Percentiles rank a stretch among this genome's conserved stretches.
phyloP scores from a whole-genome alignment of 1,140 invertebrate species.

The Hycleus phaleratus region DNA sequence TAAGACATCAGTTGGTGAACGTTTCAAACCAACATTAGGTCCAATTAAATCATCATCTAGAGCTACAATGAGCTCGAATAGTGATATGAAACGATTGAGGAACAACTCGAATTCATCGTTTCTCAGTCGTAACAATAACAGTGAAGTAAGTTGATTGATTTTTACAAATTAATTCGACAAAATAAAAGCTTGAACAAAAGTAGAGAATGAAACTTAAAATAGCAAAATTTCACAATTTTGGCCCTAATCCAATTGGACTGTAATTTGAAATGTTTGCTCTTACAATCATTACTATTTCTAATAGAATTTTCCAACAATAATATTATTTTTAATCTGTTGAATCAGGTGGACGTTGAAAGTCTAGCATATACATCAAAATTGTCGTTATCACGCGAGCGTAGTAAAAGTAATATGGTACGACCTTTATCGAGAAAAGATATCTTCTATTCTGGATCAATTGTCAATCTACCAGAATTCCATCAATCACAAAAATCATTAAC shows the following conservation, averaged over 20 bases:
- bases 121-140: constrained; percentile 53
- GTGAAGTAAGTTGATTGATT: constrained; percentile 39
- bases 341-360: constrained; percentile 35
- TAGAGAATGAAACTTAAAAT: constrained; percentile 7
- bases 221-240: constrained; percentile 21
- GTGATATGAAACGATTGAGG: constrained; percentile 46
- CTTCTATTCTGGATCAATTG: constrained; percentile 93
- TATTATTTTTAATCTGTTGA: not conserved
- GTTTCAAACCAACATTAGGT: constrained; percentile 68
- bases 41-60: constrained; percentile 64
- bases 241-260: constrained; percentile 18
- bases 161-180: not conserved
- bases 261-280: constrained; percentile 10
- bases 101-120: constrained; percentile 50
- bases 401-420: constrained; percentile 65
- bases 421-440: constrained; percentile 95
- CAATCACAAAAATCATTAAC: constrained; percentile 88
- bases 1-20: constrained; percentile 69
- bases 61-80: constrained; percentile 50
- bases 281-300: not conserved
- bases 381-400: constrained; percentile 49
- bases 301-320: too few species aligned
- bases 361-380: constrained; percentile 42
- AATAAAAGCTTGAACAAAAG: too few species aligned
- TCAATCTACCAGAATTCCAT: constrained; percentile 86